A percentile compares a stretch with the other conserved stretches of the same genome.
These are phyloP conservation scores for Numenius arquata DNA, from an alignment of 2,113 vertebrate genomes.

Conservation along the genomic window DNA sequence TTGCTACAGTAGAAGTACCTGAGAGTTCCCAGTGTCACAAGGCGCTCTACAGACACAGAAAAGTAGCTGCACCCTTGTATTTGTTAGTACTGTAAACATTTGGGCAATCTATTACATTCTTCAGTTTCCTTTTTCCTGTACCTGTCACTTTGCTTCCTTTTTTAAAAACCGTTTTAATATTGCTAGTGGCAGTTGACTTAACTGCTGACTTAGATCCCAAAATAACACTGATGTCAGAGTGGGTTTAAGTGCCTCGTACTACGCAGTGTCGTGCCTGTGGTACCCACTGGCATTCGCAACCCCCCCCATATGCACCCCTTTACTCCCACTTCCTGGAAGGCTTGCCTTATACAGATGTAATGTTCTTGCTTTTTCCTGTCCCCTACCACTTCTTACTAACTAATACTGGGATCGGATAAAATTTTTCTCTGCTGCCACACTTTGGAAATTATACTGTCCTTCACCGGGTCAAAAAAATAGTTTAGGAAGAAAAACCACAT, in stretches of 20 bases:
- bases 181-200: background rate
- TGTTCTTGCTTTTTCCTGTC: background rate
- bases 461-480: background rate
- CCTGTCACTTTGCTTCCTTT: background rate
- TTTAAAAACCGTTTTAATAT: background rate
- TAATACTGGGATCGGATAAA: background rate
- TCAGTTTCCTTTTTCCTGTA: slow-evolving; percentile 17
- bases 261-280: background rate
- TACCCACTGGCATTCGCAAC: background rate
- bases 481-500: background rate
- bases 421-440: background rate
- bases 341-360: background rate
- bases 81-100: background rate
- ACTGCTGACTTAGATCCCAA: background rate
- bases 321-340: background rate
- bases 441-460: background rate
- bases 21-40: background rate
- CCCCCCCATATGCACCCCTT: background rate
- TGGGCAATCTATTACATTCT: background rate
- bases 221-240: background rate
- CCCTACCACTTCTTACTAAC: background rate
- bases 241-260: background rate
- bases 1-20: background rate
- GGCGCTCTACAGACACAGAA: background rate
- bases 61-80: background rate